These are phyloP conservation scores for Gastrophysa polygoni DNA, from an alignment of 2,888 invertebrate genomes.

Conservation along the genomic window DNA sequence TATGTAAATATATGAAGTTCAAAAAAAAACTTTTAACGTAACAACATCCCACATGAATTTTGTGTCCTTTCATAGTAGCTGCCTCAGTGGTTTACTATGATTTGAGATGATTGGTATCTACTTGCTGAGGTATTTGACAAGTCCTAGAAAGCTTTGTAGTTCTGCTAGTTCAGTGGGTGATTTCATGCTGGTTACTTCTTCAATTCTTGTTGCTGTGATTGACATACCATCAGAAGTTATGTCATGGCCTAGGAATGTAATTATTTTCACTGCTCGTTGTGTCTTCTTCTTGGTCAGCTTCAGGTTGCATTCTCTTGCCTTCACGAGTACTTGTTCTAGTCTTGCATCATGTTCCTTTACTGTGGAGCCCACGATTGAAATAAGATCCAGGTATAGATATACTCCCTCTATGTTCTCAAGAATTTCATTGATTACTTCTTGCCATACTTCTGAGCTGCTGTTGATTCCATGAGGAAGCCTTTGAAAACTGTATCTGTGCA, in stretches of 20 bases:
- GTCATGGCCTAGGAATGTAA: conserved; percentile 33
- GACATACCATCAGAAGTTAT: conserved; percentile 25
- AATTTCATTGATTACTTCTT: conserved; percentile 9
- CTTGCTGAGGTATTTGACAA: conserved; percentile 27
- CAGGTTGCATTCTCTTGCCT: conserved; percentile 17
- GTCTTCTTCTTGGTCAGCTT: conserved; percentile 33
- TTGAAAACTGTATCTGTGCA: neutral
- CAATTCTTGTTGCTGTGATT: conserved; percentile 28
- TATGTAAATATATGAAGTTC: too few species aligned
- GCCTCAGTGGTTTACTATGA: conserved; percentile 20
- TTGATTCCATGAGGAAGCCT: neutral
- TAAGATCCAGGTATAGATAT: conserved; percentile 29
- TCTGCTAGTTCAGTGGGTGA: conserved; percentile 6
- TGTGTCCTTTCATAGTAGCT: conserved; percentile 30
- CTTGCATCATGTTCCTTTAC: conserved; percentile 24
- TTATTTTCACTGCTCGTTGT: conserved; percentile 21
- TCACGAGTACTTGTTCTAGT: conserved; percentile 23
- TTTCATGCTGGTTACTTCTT: conserved; percentile 29
- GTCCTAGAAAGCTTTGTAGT: conserved; percentile 9
- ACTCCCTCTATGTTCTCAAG: neutral
- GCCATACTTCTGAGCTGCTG: conserved; percentile 16
- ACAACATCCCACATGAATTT: conserved; percentile 27
- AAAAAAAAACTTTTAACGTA: too few species aligned
- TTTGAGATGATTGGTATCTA: conserved; percentile 26
- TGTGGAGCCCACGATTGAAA: conserved; percentile 26